phyloP scores from a whole-genome alignment of 2,888 invertebrate genomes.

The Sesia apiformis region DNA sequence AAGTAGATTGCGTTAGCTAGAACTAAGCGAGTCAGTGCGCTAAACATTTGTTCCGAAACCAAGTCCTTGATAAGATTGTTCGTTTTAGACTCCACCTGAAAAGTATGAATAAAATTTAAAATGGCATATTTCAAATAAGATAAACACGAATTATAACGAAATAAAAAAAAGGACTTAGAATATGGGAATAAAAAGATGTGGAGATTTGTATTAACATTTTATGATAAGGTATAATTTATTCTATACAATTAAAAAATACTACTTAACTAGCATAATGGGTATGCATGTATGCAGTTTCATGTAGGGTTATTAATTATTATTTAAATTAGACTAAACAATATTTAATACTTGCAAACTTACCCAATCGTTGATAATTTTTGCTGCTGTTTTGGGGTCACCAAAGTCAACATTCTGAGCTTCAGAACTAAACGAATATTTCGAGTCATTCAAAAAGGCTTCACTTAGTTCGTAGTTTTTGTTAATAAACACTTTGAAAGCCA shows the following conservation, averaged over 20 bases:
- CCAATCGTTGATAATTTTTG: conserved; percentile 30
- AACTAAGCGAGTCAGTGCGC: conserved; percentile 20
- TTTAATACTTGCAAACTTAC: conserved; percentile 11
- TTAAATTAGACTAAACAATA: no score
- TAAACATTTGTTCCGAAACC: conserved; percentile 18
- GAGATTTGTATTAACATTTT: no score
- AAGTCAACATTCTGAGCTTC: conserved; percentile 24
- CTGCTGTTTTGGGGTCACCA: conserved; percentile 12
- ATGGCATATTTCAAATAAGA: no score
- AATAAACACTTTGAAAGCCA: conserved; percentile 17
- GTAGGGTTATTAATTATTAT: no score
- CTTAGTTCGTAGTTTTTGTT: conserved; percentile 13
- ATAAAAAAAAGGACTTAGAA: no score
- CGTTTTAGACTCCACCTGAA: conserved; percentile 28
- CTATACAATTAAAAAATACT: no score
- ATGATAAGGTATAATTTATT: no score
- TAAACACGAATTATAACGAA: no score
- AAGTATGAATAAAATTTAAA: background rate
- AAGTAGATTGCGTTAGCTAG: conserved; percentile 37
- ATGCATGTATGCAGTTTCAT: no score
- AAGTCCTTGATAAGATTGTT: conserved; percentile 29
- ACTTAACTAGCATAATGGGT: no score
- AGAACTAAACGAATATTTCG: conserved; percentile 15
- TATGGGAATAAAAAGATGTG: no score
- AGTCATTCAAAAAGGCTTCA: conserved; percentile 8